Conservation (phyloP, 2,113 vertebrate species). For the Ammospiza nelsoni region DNA sequence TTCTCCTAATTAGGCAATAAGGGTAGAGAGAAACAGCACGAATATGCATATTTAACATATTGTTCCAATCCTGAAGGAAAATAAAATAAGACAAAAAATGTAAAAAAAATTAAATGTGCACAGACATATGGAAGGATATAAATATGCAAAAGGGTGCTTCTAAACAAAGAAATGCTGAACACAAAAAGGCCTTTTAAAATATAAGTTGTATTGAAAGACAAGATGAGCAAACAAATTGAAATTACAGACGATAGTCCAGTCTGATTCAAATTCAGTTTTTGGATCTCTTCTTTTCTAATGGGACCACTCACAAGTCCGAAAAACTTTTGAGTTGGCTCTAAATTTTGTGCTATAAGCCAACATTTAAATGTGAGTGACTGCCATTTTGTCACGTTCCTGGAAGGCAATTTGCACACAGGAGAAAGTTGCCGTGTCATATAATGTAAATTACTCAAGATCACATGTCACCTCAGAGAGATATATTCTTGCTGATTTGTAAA, state of each 20-base stretch:
- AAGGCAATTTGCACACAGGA: slow-evolving; percentile 19
- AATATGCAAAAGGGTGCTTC: not conserved
- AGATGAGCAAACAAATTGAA: slow-evolving; percentile 7
- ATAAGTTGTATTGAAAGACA: not conserved
- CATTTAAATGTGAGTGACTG: not conserved
- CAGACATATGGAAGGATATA: not conserved
- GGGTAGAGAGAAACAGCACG: not conserved
- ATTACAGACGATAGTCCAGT: not conserved
- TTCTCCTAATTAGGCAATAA: not conserved
- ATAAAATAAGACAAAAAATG: not conserved
- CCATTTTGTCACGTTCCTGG: not conserved
- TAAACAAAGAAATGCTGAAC: not conserved
- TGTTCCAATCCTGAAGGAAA: slow-evolving; percentile 7
- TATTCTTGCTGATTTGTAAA: slow-evolving; percentile 61
- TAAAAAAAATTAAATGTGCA: not conserved
- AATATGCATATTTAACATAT: not conserved
- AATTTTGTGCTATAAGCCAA: not conserved
- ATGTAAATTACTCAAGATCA: not conserved
- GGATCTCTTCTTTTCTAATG: not conserved
- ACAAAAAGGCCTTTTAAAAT: not conserved
- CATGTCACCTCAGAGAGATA: slow-evolving; percentile 51
- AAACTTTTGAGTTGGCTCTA: not conserved
- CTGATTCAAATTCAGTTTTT: not conserved
- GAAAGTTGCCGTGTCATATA: not conserved
- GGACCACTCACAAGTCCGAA: not conserved